These are phyloP conservation scores for Penaeus vannamei DNA, from an alignment of 1,140 invertebrate species.

Conservation along the genomic window DNA sequence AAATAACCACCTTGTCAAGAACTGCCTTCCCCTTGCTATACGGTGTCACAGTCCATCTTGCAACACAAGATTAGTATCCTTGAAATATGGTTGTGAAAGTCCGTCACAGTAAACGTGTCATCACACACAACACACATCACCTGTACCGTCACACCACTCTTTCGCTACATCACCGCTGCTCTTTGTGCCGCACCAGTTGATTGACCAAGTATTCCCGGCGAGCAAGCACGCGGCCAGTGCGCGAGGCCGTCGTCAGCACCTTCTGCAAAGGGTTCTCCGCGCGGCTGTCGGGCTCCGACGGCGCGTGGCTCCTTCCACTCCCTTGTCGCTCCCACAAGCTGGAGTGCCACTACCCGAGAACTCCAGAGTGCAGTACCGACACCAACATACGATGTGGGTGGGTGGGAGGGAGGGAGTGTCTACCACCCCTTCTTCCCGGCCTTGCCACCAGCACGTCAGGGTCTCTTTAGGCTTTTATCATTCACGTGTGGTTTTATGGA, in stretches of 20 bases:
- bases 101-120: no score
- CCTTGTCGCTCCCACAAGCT: slow-evolving; percentile 13
- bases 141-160: no score
- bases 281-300: slow-evolving; percentile 4
- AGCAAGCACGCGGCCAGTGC: no score
- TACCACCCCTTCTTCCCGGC: slow-evolving; percentile 5
- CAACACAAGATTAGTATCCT: no score
- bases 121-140: no score
- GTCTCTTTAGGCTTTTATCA: slow-evolving; percentile 8
- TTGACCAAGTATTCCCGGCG: no score
- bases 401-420: slow-evolving; percentile 47
- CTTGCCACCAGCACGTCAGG: background rate
- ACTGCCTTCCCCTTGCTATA: no score
- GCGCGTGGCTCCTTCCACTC: background rate
- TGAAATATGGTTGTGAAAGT: no score
- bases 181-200: no score
- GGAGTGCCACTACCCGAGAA: slow-evolving; percentile 37
- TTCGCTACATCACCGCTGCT: no score
- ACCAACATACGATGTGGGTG: slow-evolving; percentile 46
- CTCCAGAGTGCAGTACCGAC: slow-evolving; percentile 47
- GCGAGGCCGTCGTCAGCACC: background rate
- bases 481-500: background rate
- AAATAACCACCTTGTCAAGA: no score
- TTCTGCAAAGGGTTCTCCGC: slow-evolving; percentile 12
- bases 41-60: no score